phyloP scores from a whole-genome alignment of 2,888 invertebrate genomes.

The Cosmorhoe ocellata region DNA sequence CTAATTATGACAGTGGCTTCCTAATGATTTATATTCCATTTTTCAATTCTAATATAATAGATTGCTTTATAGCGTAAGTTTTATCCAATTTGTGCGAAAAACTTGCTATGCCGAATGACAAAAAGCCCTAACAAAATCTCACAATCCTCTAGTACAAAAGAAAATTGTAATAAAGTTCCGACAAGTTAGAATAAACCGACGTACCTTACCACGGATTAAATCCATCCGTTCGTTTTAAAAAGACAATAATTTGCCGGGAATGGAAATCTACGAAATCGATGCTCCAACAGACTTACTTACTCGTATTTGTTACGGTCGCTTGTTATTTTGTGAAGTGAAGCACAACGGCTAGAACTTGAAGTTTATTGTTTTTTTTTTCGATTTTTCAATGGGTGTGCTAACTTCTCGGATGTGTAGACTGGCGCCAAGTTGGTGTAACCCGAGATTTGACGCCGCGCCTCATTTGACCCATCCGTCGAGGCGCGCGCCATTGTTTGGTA shows the following conservation, averaged over 20 bases:
- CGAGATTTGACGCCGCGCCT: slow-evolving; percentile 74
- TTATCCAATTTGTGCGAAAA: too few relatives aligned
- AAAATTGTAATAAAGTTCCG: too few relatives aligned
- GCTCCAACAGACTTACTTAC: slow-evolving; percentile 44
- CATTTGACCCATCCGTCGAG: slow-evolving; percentile 71
- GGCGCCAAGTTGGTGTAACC: slow-evolving; percentile 76
- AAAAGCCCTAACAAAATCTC: too few relatives aligned
- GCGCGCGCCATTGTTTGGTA: slow-evolving; percentile 68
- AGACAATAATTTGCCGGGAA: background rate
- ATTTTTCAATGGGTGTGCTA: slow-evolving; percentile 64
- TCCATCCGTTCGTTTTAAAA: background rate
- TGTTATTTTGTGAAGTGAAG: slow-evolving; percentile 68
- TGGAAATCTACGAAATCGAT: slow-evolving; percentile 41
- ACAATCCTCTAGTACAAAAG: too few relatives aligned
- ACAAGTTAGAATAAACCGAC: too few relatives aligned
- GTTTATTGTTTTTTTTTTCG: slow-evolving; percentile 60
- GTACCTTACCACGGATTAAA: too few relatives aligned
- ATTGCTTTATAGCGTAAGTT: too few relatives aligned
- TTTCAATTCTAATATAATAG: too few relatives aligned
- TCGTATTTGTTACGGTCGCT: slow-evolving; percentile 67
- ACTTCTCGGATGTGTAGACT: slow-evolving; percentile 63
- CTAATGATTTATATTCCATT: slow-evolving; percentile 61
- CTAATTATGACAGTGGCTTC: slow-evolving; percentile 72
- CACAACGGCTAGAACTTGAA: slow-evolving; percentile 57
- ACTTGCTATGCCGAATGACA: too few relatives aligned